These are phyloP conservation scores for Bimastos eiseni DNA, from an alignment of 2,888 invertebrate species.

Conservation along the genomic window DNA sequence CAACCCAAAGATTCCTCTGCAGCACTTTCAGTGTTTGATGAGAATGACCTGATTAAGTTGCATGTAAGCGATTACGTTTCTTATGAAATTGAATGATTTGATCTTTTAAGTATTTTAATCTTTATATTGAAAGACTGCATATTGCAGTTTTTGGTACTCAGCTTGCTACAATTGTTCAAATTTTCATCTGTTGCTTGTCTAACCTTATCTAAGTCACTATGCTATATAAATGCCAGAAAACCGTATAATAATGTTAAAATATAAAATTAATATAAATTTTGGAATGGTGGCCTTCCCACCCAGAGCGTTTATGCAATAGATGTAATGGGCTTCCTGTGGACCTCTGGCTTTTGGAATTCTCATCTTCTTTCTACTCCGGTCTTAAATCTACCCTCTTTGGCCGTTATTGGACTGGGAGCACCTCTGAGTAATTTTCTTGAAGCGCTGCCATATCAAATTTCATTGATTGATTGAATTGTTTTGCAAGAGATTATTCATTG, in stretches of 20 bases:
- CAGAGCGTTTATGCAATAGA: not conserved
- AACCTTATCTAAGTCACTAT: too few relatives aligned
- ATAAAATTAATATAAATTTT: not conserved
- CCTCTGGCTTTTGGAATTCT: too few relatives aligned
- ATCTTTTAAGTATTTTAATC: not conserved
- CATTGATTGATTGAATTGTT: too few relatives aligned
- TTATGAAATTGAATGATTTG: not conserved
- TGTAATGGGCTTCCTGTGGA: not conserved
- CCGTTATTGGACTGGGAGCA: too few relatives aligned
- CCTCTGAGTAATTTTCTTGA: too few relatives aligned
- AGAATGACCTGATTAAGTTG: conserved; percentile 24
- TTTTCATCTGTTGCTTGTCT: too few relatives aligned
- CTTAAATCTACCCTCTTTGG: too few relatives aligned
- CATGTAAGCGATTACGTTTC: conserved; percentile 1
- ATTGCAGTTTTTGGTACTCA: not conserved
- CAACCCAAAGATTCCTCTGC: not conserved
- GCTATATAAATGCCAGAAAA: not conserved
- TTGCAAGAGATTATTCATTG: too few relatives aligned
- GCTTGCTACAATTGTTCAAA: not conserved
- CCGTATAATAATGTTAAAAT: not conserved
- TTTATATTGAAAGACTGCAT: not conserved
- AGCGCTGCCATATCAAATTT: too few relatives aligned
- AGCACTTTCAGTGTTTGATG: not conserved
- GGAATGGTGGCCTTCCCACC: not conserved
- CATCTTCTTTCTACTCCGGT: too few relatives aligned